Base-by-base conservation (phyloP, 2,113 vertebrate species). In the Hirundichthys speculiger region DNA sequence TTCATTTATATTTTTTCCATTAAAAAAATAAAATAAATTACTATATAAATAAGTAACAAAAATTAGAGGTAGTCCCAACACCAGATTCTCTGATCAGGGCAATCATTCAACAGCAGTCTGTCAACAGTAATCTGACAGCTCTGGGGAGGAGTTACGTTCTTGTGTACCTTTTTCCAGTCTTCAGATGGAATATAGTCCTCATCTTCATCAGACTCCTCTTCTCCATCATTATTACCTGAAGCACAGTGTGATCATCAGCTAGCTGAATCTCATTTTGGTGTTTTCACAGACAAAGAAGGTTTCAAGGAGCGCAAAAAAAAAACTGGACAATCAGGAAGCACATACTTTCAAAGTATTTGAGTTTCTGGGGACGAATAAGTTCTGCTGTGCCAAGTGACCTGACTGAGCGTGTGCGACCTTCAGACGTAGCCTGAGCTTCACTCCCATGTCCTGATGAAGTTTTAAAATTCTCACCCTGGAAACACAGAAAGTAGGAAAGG, bases 121-220 rank as follows among this genome's bases (percentile, higher is more conserved):
- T 34, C 11, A 34, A 34, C 30, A 34, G 30, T 34, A 7, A 34
- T 7, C 30, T 34, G 30, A 34, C 11, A n/a, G n/a, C n/a, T n/a
- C n/a, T n/a, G n/a, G n/a, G 30, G 6, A 34, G 9, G 30, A 2
- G 2, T n/a, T 5, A 19, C 5, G n/a, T 19, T 11, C 27, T 12
- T 1, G 10, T 24, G 24, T 91, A 98, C 98, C 94, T 99, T 99
- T 91, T 99, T 98, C 97, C 97, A 99, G 70, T 99, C 97, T 86
- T 99, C 97, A 70, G 96, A 97, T 41, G 97, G 97, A 90, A 99
- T 92, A 82, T 99, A 99, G 90, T 99, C 97, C 90, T 99, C 98
- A 86, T 99, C 98, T 88, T 98, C 96, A 88, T 99, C 97, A 0
- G 96, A 98, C 83, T 97, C 97, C 62, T 98, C 98, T 86, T 97